These are phyloP conservation scores for Onchidella celtica DNA, from an alignment of 2,888 invertebrate genomes.

Conservation along the genomic window DNA sequence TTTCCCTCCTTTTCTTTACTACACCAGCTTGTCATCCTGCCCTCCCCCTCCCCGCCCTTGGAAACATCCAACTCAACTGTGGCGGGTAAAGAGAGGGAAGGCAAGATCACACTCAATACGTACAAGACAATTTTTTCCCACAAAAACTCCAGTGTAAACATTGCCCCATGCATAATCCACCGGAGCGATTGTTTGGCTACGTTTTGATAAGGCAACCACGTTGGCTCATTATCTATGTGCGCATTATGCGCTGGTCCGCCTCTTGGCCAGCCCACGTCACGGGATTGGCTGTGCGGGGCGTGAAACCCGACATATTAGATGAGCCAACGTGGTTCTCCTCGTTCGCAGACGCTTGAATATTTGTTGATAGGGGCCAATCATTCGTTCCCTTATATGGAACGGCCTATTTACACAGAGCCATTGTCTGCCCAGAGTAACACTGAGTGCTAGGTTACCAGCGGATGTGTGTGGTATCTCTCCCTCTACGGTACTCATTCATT, in stretches of 20 bases:
- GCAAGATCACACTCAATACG: too few species aligned
- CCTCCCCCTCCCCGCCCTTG: not conserved
- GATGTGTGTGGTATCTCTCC: not conserved
- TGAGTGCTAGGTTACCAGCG: not conserved
- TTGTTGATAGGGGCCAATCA: conserved; percentile 44
- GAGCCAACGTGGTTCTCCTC: conserved; percentile 30
- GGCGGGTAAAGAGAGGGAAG: too few species aligned
- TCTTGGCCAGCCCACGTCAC: too few species aligned
- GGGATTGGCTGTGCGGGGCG: conserved; percentile 24
- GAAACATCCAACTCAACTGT: too few species aligned
- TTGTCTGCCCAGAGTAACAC: not conserved
- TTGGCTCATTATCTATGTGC: conserved; percentile 34
- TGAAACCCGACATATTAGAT: conserved; percentile 31
- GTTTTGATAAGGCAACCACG: conserved; percentile 1
- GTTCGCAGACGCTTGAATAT: not conserved
- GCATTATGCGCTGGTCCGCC: conserved; percentile 24
- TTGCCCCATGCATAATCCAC: not conserved
- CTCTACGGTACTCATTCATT: not conserved
- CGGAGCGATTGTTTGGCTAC: conserved; percentile 1
- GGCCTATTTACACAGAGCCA: conserved; percentile 34
- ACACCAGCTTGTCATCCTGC: too few species aligned
- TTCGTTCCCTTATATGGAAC: conserved; percentile 19
- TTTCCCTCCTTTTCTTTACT: too few species aligned
- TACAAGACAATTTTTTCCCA: too few species aligned
- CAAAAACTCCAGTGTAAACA: conserved; percentile 36